Conservation (phyloP, 2,113 vertebrate species). For the Turdus rufiventris region DNA sequence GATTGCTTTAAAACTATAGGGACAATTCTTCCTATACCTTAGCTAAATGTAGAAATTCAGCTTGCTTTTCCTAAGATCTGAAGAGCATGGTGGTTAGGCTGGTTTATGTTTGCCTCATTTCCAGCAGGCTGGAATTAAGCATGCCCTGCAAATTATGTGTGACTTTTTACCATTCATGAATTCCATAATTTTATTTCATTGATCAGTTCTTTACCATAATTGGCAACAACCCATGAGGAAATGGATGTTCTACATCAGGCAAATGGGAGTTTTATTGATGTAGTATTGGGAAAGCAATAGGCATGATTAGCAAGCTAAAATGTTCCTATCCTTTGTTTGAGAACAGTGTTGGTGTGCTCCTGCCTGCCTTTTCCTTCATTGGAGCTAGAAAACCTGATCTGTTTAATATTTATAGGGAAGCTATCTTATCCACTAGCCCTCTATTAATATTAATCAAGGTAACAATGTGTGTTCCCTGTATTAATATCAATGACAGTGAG, state of each 20-base stretch:
- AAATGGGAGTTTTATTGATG: conserved; percentile 38
- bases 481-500: too few species aligned
- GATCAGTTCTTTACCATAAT: not conserved
- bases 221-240: not conserved
- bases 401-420: not conserved
- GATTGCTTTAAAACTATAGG: not conserved
- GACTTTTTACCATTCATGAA: not conserved
- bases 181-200: not conserved
- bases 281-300: not conserved
- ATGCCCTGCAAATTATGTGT: not conserved
- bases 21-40: not conserved
- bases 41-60: not conserved
- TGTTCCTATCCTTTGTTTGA: not conserved
- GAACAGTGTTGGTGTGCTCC: not conserved
- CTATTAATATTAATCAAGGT: not conserved
- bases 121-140: not conserved
- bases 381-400: not conserved
- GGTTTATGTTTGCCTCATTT: not conserved
- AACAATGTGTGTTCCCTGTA: not conserved
- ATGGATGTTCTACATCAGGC: not conserved
- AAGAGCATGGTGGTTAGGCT: not conserved
- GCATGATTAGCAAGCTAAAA: not conserved
- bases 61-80: not conserved
- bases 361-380: not conserved
- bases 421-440: not conserved